phyloP scores from a whole-genome alignment of 1,140 invertebrate species.

The Microvelia longipes region DNA sequence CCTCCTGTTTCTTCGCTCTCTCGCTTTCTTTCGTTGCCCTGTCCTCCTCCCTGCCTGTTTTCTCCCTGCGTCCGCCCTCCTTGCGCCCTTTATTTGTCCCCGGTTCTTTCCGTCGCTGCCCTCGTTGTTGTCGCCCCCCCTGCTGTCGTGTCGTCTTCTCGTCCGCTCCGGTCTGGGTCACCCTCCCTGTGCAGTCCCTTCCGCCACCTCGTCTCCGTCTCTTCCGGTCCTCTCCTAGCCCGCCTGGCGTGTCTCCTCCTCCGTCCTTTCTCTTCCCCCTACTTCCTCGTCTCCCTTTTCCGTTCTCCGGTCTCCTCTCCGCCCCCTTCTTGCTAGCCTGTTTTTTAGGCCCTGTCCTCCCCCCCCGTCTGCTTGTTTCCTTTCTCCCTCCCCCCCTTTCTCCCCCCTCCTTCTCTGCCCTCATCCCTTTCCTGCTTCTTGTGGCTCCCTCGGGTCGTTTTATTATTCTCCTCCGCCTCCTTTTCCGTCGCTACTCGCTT shows the following conservation, averaged over 20 bases:
- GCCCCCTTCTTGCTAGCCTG: background rate
- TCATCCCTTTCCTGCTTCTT: background rate
- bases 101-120: background rate
- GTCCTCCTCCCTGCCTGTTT: slow-evolving; percentile 10
- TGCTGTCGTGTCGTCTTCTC: too few relatives aligned
- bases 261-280: background rate
- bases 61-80: slow-evolving; percentile 10
- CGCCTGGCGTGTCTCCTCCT: background rate
- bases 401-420: background rate
- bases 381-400: background rate
- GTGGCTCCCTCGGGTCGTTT: background rate
- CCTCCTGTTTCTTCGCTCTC: slow-evolving; percentile 12
- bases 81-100: slow-evolving; percentile 8
- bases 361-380: background rate
- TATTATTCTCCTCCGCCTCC: background rate
- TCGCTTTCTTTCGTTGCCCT: slow-evolving; percentile 14
- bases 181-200: background rate
- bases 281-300: background rate
- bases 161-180: slow-evolving; percentile 14
- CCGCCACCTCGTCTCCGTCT: slow-evolving; percentile 12
- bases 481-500: background rate
- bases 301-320: background rate
- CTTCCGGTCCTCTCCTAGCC: background rate
- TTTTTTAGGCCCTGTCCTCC: background rate
- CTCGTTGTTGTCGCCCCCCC: too few relatives aligned